A percentile compares a stretch with the other conserved stretches of the same genome.
phyloP scores from a whole-genome alignment of 2,797 vertebrate genomes.

The Leptoclinus maculatus region DNA sequence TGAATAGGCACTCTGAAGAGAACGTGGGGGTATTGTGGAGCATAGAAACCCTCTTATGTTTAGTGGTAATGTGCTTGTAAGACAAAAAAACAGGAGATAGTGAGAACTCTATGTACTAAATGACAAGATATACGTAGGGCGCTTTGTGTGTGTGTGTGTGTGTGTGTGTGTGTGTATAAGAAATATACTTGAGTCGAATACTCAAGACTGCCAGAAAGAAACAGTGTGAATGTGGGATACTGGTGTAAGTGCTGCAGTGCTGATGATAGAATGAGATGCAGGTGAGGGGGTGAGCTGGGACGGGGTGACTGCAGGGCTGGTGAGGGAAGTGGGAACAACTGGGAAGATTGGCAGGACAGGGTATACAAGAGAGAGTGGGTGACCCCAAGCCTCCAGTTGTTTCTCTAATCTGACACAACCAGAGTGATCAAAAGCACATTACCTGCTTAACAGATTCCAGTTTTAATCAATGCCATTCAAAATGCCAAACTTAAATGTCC shows the following conservation, averaged over 20 bases:
- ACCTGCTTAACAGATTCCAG: no score
- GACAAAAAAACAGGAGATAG: background rate
- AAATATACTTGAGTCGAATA: background rate
- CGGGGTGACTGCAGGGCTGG: background rate
- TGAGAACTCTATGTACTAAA: background rate
- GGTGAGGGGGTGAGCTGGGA: background rate
- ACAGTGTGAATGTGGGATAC: background rate
- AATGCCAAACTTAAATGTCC: background rate
- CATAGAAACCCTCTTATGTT: background rate
- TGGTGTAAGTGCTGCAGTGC: background rate
- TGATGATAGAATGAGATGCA: background rate
- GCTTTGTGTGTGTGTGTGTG: background rate
- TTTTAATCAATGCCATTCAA: background rate
- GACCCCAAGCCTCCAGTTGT: background rate
- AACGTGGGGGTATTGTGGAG: background rate
- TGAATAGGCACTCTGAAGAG: constrained; percentile 2
- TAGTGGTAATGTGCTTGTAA: background rate
- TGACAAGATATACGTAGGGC: background rate
- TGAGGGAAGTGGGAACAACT: background rate
- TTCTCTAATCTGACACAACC: background rate
- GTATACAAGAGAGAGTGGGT: background rate
- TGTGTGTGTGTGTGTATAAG: background rate
- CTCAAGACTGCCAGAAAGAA: background rate
- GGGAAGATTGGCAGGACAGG: background rate
- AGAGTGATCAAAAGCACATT: background rate